Base-by-base conservation (phyloP, 2,888 invertebrate genomes). In the Clepsis dumicolana region DNA sequence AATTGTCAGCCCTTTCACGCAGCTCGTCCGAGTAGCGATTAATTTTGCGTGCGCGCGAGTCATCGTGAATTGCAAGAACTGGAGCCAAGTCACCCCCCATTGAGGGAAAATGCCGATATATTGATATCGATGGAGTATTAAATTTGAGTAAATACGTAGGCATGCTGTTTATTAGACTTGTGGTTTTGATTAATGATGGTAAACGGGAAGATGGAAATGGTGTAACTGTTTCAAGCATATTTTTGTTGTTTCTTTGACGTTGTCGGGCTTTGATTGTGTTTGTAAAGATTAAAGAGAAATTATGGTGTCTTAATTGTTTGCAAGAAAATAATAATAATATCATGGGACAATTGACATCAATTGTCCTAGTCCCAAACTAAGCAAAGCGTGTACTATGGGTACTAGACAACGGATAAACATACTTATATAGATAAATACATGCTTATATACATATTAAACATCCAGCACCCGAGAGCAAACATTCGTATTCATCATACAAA, bases 91-190 rank as follows among this genome's bases (percentile, higher is more conserved):
- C 86, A 85, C 78, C 77, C 72, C 71, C 75, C 77, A 80, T 83
- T 82, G 77, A 77, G 83, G 76, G 80, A 83, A 84, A 86, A 82
- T 80, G 79, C 80, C 84, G 84, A 84, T 86, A 83, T 82, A 89
- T 87, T 85, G 86, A 83, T 84, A 82, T 79, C 78, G 81, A 83
- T 81, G 75, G 77, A 77, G n/a, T 64, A 68, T 64, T 64, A 68
- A 68, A 68, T 68, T 64, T 64, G 53, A 59, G 64, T 64, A 52
- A 68, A 68, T 68, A 59, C 50, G 38, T n/a, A 56, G 60, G 35
- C 48, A 48, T 62, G 54, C 56, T 59, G 64, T 69, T 69, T 69
- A 65, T 60, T 64, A 64, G 60, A 61, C 59, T 57, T 63, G 48
- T 63, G 67, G 29, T 65, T 29, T 56, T 68, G 68, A 68, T 68